Conservation (phyloP, 2,113 vertebrate genomes). For the Pagrus major region DNA sequence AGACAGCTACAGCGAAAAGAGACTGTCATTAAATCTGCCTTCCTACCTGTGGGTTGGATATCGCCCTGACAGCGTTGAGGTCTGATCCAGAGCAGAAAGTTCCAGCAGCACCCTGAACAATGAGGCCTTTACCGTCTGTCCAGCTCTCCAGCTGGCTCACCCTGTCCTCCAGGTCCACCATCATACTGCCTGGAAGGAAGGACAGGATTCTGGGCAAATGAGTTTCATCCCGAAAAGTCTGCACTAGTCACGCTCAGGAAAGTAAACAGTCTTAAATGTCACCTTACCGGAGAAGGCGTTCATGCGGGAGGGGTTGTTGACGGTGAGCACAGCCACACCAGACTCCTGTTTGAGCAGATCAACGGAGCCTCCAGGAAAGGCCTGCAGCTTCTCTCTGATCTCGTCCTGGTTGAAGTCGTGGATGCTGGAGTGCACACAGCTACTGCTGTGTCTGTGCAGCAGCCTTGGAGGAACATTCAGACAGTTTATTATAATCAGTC, state of each 20-base stretch:
- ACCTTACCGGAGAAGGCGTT: slow-evolving; percentile 95
- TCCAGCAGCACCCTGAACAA: slow-evolving; percentile 89
- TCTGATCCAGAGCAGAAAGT: slow-evolving; percentile 97
- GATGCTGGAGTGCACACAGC: slow-evolving; percentile 78
- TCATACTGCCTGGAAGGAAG: slow-evolving; percentile 90
- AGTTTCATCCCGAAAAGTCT: background rate
- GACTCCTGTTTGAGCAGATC: slow-evolving; percentile 87
- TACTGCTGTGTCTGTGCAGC: slow-evolving; percentile 71
- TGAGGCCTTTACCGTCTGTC: slow-evolving; percentile 93
- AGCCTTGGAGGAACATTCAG: slow-evolving; percentile 62
- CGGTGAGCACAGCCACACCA: slow-evolving; percentile 90
- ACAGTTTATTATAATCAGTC: background rate
- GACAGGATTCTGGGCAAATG: no score
- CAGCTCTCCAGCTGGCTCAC: slow-evolving; percentile 92
- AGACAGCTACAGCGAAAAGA: background rate
- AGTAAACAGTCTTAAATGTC: background rate
- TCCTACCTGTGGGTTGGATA: slow-evolving; percentile 88
- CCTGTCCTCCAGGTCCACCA: slow-evolving; percentile 91
- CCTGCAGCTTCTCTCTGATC: slow-evolving; percentile 86
- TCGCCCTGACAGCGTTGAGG: slow-evolving; percentile 89
- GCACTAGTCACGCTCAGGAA: background rate
- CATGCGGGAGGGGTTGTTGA: slow-evolving; percentile 92
- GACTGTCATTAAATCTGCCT: background rate
- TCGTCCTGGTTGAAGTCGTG: slow-evolving; percentile 85
- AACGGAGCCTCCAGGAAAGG: slow-evolving; percentile 91